Conservation (phyloP, 1,140 invertebrate species). For the Drepana arcuata region DNA sequence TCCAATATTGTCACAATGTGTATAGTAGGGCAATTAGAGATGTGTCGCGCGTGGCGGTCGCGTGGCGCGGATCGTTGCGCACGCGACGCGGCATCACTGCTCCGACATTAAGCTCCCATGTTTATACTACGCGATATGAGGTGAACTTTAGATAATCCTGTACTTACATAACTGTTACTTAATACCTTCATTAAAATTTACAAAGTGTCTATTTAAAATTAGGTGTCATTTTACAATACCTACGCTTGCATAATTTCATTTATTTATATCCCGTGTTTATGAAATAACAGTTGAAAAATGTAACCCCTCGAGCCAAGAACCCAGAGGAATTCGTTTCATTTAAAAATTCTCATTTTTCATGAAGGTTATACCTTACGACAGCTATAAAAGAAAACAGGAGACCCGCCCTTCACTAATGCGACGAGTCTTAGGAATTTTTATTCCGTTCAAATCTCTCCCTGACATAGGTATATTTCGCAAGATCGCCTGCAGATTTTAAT, state of each 20-base stretch:
- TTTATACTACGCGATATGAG: conserved; percentile 49
- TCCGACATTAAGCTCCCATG: conserved; percentile 40
- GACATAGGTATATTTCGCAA: conserved; percentile 67
- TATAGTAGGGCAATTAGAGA: conserved; percentile 64
- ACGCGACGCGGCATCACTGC: conserved; percentile 17
- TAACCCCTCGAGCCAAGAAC: conserved; percentile 48
- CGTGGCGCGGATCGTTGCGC: conserved; percentile 32
- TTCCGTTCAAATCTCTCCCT: conserved; percentile 67
- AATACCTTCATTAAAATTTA: too few species aligned
- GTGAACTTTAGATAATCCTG: too few species aligned
- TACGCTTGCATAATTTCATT: too few species aligned
- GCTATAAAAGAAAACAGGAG: conserved; percentile 71
- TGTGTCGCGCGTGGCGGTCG: conserved; percentile 55
- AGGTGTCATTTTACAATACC: too few species aligned
- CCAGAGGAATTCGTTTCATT: conserved; percentile 68
- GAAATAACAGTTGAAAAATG: conserved; percentile 52
- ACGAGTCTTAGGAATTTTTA: conserved; percentile 70
- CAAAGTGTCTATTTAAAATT: too few species aligned
- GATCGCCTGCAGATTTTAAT: conserved; percentile 66
- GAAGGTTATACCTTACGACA: conserved; percentile 72
- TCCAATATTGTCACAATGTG: conserved; percentile 65
- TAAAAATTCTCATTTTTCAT: conserved; percentile 73
- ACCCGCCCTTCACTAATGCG: conserved; percentile 68
- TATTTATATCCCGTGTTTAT: too few species aligned
- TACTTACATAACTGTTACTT: too few species aligned